These are phyloP conservation scores for Ecliptopera silaceata DNA, from an alignment of 2,888 invertebrate genomes.

Conservation along the genomic window DNA sequence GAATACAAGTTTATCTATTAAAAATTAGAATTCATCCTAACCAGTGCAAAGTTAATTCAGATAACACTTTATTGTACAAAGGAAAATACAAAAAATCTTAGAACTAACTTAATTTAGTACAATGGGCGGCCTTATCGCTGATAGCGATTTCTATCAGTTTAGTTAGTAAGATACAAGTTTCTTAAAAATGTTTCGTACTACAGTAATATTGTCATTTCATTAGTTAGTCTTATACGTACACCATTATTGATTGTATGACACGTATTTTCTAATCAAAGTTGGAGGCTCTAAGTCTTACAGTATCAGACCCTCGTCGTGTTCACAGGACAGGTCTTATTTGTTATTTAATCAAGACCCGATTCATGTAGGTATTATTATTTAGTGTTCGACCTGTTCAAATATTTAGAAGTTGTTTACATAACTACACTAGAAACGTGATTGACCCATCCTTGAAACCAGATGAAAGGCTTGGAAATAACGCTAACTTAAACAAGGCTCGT, in stretches of 20 bases:
- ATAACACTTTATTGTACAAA: too few species aligned
- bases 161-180: too few species aligned
- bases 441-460: constrained; percentile 24
- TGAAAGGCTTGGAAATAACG: constrained; percentile 14
- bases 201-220: too few species aligned
- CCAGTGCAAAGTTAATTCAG: too few species aligned
- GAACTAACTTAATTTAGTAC: too few species aligned
- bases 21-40: too few species aligned
- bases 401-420: constrained; percentile 34
- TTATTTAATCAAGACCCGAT: constrained; percentile 35
- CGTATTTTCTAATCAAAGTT: constrained; percentile 1
- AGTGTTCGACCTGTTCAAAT: constrained; percentile 34
- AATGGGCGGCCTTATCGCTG: too few species aligned
- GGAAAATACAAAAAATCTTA: too few species aligned
- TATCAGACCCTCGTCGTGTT: neutral
- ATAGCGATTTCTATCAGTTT: too few species aligned
- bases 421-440: constrained; percentile 27
- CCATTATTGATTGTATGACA: constrained; percentile 1
- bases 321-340: neutral
- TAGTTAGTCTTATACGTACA: neutral
- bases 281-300: neutral
- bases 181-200: too few species aligned
- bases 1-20: too few species aligned
- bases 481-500: neutral
- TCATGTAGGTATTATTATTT: constrained; percentile 19